Conservation (phyloP, 2,113 vertebrate genomes). For the Callocephalon fimbriatum region DNA sequence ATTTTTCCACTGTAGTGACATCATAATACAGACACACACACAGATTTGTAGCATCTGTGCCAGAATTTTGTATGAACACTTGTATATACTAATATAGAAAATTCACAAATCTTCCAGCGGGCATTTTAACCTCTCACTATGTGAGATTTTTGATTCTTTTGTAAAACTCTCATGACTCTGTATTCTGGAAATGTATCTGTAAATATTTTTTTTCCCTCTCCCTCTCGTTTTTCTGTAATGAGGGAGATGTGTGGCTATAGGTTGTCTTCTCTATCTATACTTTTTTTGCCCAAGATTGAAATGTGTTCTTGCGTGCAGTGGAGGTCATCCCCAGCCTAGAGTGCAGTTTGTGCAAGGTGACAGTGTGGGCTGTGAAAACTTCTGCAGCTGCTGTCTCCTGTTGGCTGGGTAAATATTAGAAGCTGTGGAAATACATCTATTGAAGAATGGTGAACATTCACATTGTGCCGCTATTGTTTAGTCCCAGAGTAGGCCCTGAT, state of each 20-base stretch:
- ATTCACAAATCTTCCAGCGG: not conserved
- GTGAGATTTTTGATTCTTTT: constrained; percentile 9
- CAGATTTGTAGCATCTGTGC: constrained; percentile 6
- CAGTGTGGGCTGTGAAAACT: constrained; percentile 42
- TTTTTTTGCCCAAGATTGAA: not conserved
- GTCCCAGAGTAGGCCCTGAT: not conserved
- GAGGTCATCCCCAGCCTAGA: not conserved
- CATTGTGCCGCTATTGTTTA: not conserved
- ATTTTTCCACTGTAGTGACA: not conserved
- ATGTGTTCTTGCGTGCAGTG: not conserved
- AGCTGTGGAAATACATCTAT: not conserved
- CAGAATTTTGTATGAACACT: constrained; percentile 1
- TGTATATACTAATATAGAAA: not conserved
- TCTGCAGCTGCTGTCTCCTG: constrained; percentile 45
- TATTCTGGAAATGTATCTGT: not conserved
- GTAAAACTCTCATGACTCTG: not conserved
- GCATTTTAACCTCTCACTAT: not conserved
- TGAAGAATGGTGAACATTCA: not conserved
- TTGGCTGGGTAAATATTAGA: constrained; percentile 50
- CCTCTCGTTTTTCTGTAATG: not conserved
- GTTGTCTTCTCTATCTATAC: not conserved
- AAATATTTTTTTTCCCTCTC: not conserved
- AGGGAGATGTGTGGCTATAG: not conserved
- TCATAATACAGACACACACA: not conserved
- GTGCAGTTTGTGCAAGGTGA: constrained; percentile 25